phyloP scores from a whole-genome alignment of 2,113 vertebrate genomes.

The Zapus hudsonius region DNA sequence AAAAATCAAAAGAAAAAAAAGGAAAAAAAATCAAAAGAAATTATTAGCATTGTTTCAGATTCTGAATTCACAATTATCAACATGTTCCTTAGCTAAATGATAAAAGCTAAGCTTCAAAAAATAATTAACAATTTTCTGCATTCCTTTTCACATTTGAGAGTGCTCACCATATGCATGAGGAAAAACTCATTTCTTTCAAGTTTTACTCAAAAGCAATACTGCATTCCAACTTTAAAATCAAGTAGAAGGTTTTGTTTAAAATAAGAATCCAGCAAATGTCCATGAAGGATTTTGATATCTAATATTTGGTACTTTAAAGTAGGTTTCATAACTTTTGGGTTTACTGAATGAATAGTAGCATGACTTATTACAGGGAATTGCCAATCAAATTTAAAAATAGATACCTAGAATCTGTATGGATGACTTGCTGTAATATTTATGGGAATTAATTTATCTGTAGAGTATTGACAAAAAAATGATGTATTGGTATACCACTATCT shows the following conservation, averaged over 20 bases:
- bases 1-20: slow-evolving; percentile 1
- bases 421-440: slow-evolving; percentile 1
- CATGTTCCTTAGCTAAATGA: slow-evolving; percentile 29
- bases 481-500: neutral
- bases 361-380: slow-evolving; percentile 46
- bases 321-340: slow-evolving; percentile 19
- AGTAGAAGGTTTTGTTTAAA: neutral
- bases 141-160: neutral
- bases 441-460: slow-evolving; percentile 38
- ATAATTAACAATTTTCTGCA: slow-evolving; percentile 31
- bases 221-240: neutral
- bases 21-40: neutral
- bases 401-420: neutral
- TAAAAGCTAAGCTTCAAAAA: slow-evolving; percentile 3
- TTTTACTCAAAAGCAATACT: neutral
- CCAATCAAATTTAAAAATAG: slow-evolving; percentile 53
- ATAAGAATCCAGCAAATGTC: neutral
- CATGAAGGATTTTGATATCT: neutral
- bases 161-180: slow-evolving; percentile 28
- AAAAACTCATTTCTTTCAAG: slow-evolving; percentile 1
- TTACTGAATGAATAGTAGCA: slow-evolving; percentile 8
- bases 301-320: slow-evolving; percentile 19
- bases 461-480: slow-evolving; percentile 5
- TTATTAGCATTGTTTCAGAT: neutral
- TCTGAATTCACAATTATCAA: neutral